Evolutionary conservation across 2,797 vertebrate species (phyloP).

Genomic region (Lindbergichthys nudifrons): DNA sequence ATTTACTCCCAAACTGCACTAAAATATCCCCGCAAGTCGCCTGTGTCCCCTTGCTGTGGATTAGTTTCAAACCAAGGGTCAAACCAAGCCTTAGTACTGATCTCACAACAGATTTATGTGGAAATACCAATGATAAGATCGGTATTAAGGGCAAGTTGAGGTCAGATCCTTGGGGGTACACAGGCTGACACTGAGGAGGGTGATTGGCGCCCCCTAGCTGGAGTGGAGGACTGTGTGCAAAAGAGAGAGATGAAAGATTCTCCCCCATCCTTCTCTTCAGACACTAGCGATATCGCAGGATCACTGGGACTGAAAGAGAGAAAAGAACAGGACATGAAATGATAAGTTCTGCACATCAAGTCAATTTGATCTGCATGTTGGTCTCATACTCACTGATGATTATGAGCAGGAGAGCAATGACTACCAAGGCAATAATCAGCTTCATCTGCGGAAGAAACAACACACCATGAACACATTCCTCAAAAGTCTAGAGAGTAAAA

Average conservation of each 20-base stretch:
- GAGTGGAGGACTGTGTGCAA: conserved; percentile 68
- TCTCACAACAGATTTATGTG: conserved; percentile 37
- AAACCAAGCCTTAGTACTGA: conserved; percentile 47
- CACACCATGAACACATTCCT: conserved; percentile 9
- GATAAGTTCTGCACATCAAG: background rate
- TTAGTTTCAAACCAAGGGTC: conserved; percentile 21
- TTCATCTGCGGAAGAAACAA: conserved; percentile 89
- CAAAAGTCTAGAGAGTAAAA: background rate
- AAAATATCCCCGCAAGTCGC: conserved; percentile 26
- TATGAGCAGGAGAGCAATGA: conserved; percentile 90
- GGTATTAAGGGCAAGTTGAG: conserved; percentile 49
- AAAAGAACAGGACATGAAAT: background rate
- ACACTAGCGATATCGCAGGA: conserved; percentile 89
- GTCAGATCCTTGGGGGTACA: conserved; percentile 36
- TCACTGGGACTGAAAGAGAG: conserved; percentile 89
- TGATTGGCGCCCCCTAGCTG: conserved; percentile 65
- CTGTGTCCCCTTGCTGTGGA: conserved; percentile 24
- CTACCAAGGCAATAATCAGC: conserved; percentile 90
- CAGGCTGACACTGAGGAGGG: conserved; percentile 42
- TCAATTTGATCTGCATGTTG: background rate
- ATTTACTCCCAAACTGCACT: conserved; percentile 36
- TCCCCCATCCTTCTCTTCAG: conserved; percentile 48
- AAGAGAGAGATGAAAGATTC: conserved; percentile 14
- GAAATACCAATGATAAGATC: conserved; percentile 48
- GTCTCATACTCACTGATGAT: conserved; percentile 91